Evolutionary conservation across 2,113 vertebrate genomes (phyloP).

Genomic region (Rynchops niger): DNA sequence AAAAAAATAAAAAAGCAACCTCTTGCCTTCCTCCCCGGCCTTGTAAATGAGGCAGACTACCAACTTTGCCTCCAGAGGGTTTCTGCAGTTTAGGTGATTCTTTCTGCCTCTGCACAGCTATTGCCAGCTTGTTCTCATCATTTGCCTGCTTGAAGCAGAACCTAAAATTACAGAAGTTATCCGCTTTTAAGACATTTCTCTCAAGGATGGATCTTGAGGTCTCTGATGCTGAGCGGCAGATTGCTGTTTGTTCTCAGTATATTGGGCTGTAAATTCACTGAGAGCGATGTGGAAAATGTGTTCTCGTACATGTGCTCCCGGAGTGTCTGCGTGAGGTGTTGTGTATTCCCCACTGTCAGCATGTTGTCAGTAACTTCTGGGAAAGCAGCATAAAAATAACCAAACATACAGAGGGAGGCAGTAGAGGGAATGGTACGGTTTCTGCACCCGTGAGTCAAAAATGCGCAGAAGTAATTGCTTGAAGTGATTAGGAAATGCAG

Average conservation of each 20-base stretch:
- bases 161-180: background rate
- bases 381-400: constrained; percentile 24
- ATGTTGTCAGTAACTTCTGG: constrained; percentile 6
- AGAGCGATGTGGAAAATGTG: background rate
- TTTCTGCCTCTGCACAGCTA: background rate
- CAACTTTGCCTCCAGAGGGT: background rate
- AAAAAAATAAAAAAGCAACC: background rate
- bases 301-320: background rate
- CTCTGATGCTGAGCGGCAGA: background rate
- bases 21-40: background rate
- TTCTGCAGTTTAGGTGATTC: background rate
- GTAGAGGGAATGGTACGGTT: background rate
- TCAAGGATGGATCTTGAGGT: background rate
- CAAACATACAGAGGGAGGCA: background rate
- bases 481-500: background rate
- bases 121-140: background rate
- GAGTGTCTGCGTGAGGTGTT: background rate
- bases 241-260: constrained; percentile 31
- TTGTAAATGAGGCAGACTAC: background rate
- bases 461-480: background rate
- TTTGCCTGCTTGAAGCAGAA: constrained; percentile 25
- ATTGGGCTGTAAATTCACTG: constrained; percentile 24
- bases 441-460: background rate
- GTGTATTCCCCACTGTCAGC: background rate
- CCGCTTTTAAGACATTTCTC: constrained; percentile 11